Conservation (phyloP, 1,140 invertebrate species). For the Drosophila insularis region DNA sequence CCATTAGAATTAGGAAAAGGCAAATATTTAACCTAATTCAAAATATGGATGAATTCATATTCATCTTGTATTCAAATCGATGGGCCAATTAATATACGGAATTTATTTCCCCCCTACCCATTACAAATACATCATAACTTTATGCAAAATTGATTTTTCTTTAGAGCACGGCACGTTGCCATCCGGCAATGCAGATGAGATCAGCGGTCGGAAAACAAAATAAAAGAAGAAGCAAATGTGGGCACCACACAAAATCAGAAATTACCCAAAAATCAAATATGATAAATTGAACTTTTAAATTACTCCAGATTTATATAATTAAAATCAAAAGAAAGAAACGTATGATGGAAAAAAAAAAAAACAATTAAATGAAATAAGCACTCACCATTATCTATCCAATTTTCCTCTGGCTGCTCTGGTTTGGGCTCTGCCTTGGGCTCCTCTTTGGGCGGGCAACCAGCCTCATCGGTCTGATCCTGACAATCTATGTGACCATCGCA, state of each 20-base stretch:
- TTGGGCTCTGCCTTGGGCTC: background rate
- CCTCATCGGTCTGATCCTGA: conserved; percentile 85
- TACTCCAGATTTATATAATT: background rate
- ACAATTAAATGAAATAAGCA: conserved; percentile 15
- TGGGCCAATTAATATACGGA: conserved; percentile 16
- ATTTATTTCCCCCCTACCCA: conserved; percentile 4
- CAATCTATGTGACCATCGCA: conserved; percentile 83
- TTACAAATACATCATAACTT: conserved; percentile 8
- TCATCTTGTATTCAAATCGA: conserved; percentile 1
- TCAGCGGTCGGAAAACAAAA: background rate
- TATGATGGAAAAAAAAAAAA: too few species aligned
- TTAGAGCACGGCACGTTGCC: conserved; percentile 36
- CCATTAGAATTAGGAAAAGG: conserved; percentile 34
- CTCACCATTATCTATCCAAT: background rate
- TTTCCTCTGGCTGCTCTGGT: background rate
- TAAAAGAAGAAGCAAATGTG: conserved; percentile 7
- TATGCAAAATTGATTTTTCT: conserved; percentile 18
- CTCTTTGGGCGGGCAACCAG: conserved; percentile 82
- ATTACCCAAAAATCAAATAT: conserved; percentile 18
- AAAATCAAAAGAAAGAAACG: background rate
- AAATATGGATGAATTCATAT: conserved; percentile 7
- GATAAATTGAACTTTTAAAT: background rate
- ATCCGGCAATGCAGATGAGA: background rate
- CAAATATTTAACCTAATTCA: conserved; percentile 52
- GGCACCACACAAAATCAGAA: background rate